Evolutionary conservation across 2,113 vertebrate genomes (phyloP).

Genomic region (Meles meles): DNA sequence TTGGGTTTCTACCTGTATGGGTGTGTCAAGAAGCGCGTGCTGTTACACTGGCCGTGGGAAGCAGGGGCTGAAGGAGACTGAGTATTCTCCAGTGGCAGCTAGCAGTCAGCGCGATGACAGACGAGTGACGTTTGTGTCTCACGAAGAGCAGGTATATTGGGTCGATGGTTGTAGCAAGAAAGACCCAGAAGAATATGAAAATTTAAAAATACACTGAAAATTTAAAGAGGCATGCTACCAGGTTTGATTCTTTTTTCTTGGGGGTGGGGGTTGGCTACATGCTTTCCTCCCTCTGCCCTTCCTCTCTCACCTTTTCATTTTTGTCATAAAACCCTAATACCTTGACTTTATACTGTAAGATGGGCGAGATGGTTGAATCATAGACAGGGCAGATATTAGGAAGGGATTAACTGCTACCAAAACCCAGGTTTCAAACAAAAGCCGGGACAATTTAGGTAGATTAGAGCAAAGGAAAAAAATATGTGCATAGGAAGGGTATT

Average conservation of each 20-base stretch:
- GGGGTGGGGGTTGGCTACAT: not conserved
- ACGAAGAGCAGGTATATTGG: slow-evolving; percentile 31
- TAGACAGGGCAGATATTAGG: slow-evolving; percentile 81
- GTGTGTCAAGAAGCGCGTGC: slow-evolving; percentile 69
- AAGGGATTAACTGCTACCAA: slow-evolving; percentile 84
- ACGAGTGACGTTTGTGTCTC: slow-evolving; percentile 61
- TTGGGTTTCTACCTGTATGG: slow-evolving; percentile 73
- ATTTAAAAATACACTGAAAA: slow-evolving; percentile 12
- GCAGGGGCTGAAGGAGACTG: slow-evolving; percentile 60
- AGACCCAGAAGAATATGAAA: not conserved
- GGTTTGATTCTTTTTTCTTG: not conserved
- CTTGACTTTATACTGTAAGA: slow-evolving; percentile 68
- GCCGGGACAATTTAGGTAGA: slow-evolving; percentile 90
- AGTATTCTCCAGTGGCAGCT: slow-evolving; percentile 64
- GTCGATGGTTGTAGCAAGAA: slow-evolving; percentile 46
- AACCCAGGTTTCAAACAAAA: slow-evolving; percentile 89
- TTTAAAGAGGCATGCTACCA: not conserved
- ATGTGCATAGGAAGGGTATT: slow-evolving; percentile 95
- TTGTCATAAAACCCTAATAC: slow-evolving; percentile 73
- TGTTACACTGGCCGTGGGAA: slow-evolving; percentile 28
- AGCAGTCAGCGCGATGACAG: not conserved
- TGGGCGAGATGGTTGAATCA: slow-evolving; percentile 76
- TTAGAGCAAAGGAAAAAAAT: slow-evolving; percentile 87
- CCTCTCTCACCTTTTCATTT: slow-evolving; percentile 42
- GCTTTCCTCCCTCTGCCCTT: not conserved